Percentiles rank a stretch among this genome's conserved stretches.
phyloP scores from a whole-genome alignment of 2,888 invertebrate species.

The Schizotus pectinicornis region DNA sequence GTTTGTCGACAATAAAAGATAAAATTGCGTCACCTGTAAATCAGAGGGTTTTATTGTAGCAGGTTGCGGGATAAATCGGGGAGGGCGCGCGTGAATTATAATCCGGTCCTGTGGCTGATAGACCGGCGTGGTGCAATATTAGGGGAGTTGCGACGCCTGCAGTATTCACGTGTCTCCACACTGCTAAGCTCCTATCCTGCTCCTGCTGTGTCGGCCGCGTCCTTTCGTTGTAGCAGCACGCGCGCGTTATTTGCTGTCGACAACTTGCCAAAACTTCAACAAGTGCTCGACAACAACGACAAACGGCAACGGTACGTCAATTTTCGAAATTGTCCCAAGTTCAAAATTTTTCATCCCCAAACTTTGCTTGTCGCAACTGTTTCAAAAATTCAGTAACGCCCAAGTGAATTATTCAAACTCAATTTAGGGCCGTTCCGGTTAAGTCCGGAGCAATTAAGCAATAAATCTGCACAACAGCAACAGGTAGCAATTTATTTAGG shows the following conservation, averaged over 20 bases:
- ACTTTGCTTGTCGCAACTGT: too few relatives aligned
- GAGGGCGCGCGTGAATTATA: constrained; percentile 26
- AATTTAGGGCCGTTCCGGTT: too few relatives aligned
- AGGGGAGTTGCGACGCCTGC: constrained; percentile 33
- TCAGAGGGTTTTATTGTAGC: constrained; percentile 23
- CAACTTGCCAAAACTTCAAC: constrained; percentile 22
- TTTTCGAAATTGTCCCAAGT: constrained; percentile 1
- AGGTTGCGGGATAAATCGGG: constrained; percentile 4
- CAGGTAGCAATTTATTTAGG: too few relatives aligned
- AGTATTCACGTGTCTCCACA: constrained; percentile 30
- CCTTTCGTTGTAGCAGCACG: constrained; percentile 12
- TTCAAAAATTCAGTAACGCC: too few relatives aligned
- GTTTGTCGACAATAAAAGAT: too few relatives aligned
- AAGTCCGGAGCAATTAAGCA: too few relatives aligned
- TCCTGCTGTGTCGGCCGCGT: constrained; percentile 11
- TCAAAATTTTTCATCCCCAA: neutral
- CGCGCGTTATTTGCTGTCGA: constrained; percentile 12
- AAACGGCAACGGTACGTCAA: constrained; percentile 21
- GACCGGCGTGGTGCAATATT: constrained; percentile 31
- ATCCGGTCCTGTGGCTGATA: constrained; percentile 27
- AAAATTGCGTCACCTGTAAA: constrained; percentile 22
- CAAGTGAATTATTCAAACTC: too few relatives aligned
- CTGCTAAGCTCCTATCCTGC: constrained; percentile 9
- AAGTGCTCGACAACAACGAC: constrained; percentile 11
- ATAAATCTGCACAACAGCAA: too few relatives aligned